Evolutionary conservation across 2,113 vertebrate species (phyloP), one percentile per base, ranked within the genome.

Genomic region (Odontophorus gujanensis): DNA sequence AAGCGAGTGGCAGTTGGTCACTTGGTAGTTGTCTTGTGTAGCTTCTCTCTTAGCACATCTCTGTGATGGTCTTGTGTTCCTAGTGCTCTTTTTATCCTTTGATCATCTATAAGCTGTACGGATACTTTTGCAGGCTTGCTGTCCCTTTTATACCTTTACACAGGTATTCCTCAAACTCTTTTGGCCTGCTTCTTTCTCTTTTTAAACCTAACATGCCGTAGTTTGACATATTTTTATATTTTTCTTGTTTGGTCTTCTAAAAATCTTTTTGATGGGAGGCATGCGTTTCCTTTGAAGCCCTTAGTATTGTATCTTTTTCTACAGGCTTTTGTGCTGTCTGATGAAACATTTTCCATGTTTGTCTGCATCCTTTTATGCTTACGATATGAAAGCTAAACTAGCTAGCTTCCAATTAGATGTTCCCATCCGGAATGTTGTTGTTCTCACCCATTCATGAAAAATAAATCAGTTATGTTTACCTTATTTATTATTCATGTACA

Each of bases 391-490:
- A 93, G 86, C 9, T 69, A 50, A 66, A n/a, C 15, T 57, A 86
- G 30, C 48, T 40, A 53, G 36, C 62, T 92, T 92, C 45, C 76
- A 61, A 84, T 84, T 45, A 90, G 58, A 16, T 82, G 47, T 65
- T 85, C 42, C n/a, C n/a, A 55, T 69, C 71, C 79, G 58, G 76
- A 93, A 34, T 62, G 74, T 40, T 93, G 79, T 74, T 89, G 10
- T 76, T 92, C 40, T 89, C 43, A 83, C 59, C 82, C 93, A 8
- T 63, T 92, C 17, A 40, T 58, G 81, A 86, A 94, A 94, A 92
- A 86, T 40, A 79, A 76, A 91, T 90, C 53, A 73, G 53, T 53
- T n/a, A 62, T 72, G 75, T 95, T 95, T 90, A 81, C 48, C 47
- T 78, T 81, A 13, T 72, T 90, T 94, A 48, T 86, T 92, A 79